Base-by-base conservation (phyloP, 2,888 invertebrate genomes). In the Mechanitis messenoides region DNA sequence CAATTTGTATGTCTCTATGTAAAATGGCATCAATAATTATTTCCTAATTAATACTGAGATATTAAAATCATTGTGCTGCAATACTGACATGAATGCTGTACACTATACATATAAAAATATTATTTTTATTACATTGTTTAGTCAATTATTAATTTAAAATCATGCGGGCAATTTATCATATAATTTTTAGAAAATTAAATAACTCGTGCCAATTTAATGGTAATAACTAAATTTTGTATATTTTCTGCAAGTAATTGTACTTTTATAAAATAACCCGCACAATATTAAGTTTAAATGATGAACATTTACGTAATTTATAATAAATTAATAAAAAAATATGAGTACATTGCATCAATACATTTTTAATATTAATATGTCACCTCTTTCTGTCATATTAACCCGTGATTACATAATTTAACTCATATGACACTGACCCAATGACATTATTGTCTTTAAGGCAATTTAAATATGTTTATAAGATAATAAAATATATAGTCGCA, bases 1-100 rank as follows among this genome's bases (percentile, higher is more conserved):
- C 47, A 20, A 47, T 20, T 31, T 31, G 31, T 50, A 31, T 50
- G 72, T 73, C 72, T 66, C 20, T 68, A 67, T 81, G 74, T 79
- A 80, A 75, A 82, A 87, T 87, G 85, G 85, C 84, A 86, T 84
- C 84, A 79, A 80, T 72, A 80, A 80, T 86, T 59, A 50, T 50
- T 50, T 50, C 61, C 71, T 73, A 72, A 60, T 69, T 87, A 87
- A 87, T 87, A 87, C 87, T 87, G 87, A 81, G 80, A 79, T 78
- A 79, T 75, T 69, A 73, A 64, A 60, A 66, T 63, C 61, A 67
- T 66, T 64, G 66, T 61, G 65, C 65, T 68, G 61, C 55, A 67
- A 68, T 68, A 68, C 68, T 65, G 67, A 65, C 58, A 61, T 61
- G 67, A 67, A 64, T 60, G 62, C 59, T 61, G 64, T 62, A 66